phyloP scores from a whole-genome alignment of 1,140 invertebrate genomes.

The Stegodyphus mimosarum region DNA sequence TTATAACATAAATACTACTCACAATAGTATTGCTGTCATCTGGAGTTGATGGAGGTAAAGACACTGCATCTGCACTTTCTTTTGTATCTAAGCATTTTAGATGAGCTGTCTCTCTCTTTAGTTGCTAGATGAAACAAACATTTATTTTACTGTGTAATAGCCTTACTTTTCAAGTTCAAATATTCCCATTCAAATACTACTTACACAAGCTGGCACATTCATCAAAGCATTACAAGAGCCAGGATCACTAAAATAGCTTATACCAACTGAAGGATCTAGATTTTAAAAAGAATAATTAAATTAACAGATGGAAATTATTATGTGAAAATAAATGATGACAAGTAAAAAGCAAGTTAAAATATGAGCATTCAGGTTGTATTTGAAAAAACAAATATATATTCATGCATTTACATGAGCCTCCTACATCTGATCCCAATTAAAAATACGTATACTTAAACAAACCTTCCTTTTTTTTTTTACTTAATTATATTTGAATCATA shows the following conservation, averaged over 20 bases:
- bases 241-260: conserved; percentile 57
- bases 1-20: conserved; percentile 1
- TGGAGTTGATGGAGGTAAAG: conserved; percentile 35
- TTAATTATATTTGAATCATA: too few relatives aligned
- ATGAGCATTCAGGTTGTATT: too few relatives aligned
- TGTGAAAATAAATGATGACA: not conserved
- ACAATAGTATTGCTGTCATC: conserved; percentile 39
- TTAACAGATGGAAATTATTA: not conserved
- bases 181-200: not conserved
- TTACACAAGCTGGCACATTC: conserved; percentile 51
- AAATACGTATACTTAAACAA: too few relatives aligned
- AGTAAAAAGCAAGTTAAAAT: too few relatives aligned
- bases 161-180: not conserved
- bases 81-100: conserved; percentile 22
- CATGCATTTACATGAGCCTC: too few relatives aligned
- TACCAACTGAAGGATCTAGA: conserved; percentile 27
- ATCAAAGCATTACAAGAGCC: conserved; percentile 52
- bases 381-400: too few relatives aligned
- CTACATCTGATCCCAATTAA: too few relatives aligned
- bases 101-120: conserved; percentile 32
- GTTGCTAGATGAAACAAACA: conserved; percentile 7
- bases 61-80: conserved; percentile 22
- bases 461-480: too few relatives aligned
- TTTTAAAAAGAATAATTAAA: not conserved
- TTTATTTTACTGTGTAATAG: not conserved